These are phyloP conservation scores for Drosophila varians DNA, from an alignment of 1,140 invertebrate species.

Conservation along the genomic window DNA sequence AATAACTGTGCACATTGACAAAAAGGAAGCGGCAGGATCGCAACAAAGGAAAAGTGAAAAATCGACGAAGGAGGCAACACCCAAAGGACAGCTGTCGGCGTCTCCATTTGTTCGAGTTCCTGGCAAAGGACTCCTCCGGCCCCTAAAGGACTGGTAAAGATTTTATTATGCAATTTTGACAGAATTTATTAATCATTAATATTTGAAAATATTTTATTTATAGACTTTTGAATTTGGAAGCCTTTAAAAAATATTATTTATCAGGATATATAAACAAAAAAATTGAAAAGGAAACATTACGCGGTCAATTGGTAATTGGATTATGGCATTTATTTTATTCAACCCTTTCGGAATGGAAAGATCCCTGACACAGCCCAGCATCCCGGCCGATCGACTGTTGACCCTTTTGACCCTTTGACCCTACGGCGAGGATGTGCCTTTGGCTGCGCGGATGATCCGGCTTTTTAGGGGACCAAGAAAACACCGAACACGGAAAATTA, in stretches of 20 bases:
- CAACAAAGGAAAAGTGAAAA: conserved; percentile 69
- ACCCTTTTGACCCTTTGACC: conserved; percentile 23
- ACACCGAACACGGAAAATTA: conserved; percentile 61
- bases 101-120: conserved; percentile 31
- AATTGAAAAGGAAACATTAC: conserved; percentile 7
- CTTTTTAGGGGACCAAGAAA: conserved; percentile 9
- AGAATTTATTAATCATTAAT: neutral
- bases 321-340: conserved; percentile 35
- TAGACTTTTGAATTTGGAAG: neutral
- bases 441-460: conserved; percentile 18
- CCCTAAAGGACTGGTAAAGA: neutral
- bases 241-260: too few species aligned
- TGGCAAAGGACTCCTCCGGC: neutral
- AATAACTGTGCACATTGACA: conserved; percentile 45
- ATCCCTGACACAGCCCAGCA: neutral
- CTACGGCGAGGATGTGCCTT: conserved; percentile 23
- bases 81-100: conserved; percentile 68
- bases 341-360: conserved; percentile 42
- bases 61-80: conserved; percentile 60
- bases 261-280: too few species aligned
- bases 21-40: conserved; percentile 34
- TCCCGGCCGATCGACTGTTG: conserved; percentile 19
- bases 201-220: neutral
- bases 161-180: neutral
- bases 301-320: conserved; percentile 74